Evolutionary conservation across 2,797 vertebrate species (phyloP).

Genomic region (Neomorphus geoffroyi): DNA sequence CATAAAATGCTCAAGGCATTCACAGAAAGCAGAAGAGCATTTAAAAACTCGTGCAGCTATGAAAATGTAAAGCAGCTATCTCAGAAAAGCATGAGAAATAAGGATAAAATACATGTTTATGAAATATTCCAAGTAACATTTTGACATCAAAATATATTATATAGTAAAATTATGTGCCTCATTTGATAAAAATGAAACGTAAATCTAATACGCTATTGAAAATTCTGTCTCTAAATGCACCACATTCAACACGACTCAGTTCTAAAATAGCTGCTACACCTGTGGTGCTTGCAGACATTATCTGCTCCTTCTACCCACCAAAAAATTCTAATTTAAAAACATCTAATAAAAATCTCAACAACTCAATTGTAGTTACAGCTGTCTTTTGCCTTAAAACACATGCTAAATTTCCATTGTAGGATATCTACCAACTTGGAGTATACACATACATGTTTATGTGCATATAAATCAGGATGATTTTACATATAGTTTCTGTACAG

Average conservation of each 20-base stretch:
- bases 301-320: background rate
- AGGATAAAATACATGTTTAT: background rate
- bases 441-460: background rate
- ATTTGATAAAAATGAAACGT: background rate
- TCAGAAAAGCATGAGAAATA: background rate
- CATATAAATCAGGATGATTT: background rate
- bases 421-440: background rate
- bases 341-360: background rate
- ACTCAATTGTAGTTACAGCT: background rate
- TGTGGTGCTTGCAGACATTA: background rate
- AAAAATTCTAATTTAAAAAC: background rate
- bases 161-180: background rate
- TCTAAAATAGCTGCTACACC: background rate
- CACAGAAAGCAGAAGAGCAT: background rate
- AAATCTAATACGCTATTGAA: background rate
- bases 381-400: background rate
- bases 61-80: background rate
- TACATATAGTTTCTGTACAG: background rate
- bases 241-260: background rate
- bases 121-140: background rate
- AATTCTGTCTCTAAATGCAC: background rate
- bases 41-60: background rate
- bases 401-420: background rate
- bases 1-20: background rate
- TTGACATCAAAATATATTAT: background rate